Percentiles rank a stretch among this genome's conserved stretches.
phyloP scores from a whole-genome alignment of 2,888 invertebrate genomes.

The Mamestra brassicae region DNA sequence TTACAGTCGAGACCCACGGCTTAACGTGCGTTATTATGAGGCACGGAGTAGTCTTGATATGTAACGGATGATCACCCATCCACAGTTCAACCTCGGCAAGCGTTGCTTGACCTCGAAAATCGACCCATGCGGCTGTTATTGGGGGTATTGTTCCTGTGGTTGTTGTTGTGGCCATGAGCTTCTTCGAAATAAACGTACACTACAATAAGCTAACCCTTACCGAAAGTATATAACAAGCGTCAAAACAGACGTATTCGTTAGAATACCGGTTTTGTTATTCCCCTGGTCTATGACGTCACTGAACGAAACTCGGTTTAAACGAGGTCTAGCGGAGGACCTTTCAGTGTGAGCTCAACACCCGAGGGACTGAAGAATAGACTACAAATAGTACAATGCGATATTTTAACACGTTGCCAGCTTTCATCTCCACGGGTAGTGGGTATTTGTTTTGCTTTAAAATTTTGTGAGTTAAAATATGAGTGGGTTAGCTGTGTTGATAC shows the following conservation, averaged over 20 bases:
- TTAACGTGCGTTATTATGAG: too few species aligned
- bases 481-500: not conserved
- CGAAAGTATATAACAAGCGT: constrained; percentile 4
- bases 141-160: too few species aligned
- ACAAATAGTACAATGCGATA: constrained; percentile 50
- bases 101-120: too few species aligned
- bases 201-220: not conserved
- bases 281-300: constrained; percentile 37
- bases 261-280: constrained; percentile 45
- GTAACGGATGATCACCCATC: too few species aligned
- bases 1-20: too few species aligned
- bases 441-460: constrained; percentile 6
- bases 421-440: not conserved
- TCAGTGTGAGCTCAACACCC: constrained; percentile 37
- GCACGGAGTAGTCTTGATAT: too few species aligned
- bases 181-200: too few species aligned
- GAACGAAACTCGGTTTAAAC: constrained; percentile 45
- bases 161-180: too few species aligned
- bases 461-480: constrained; percentile 7
- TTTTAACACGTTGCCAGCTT: constrained; percentile 39
- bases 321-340: constrained; percentile 54
- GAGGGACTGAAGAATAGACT: constrained; percentile 34
- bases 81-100: too few species aligned
- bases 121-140: too few species aligned
- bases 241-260: constrained; percentile 42